phyloP scores from a whole-genome alignment of 2,888 invertebrate species.

The Scotopteryx bipunctaria region DNA sequence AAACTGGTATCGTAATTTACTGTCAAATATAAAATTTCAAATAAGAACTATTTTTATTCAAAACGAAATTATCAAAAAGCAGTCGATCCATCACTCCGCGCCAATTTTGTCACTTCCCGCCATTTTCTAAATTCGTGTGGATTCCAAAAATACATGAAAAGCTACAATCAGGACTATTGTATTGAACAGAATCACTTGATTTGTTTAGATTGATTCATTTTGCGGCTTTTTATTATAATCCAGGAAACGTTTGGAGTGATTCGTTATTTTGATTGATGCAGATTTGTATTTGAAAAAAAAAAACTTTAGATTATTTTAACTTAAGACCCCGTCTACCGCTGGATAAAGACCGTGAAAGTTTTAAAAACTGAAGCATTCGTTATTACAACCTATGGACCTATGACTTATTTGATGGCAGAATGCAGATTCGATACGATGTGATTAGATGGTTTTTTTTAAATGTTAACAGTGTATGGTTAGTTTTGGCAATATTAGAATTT shows the following conservation, averaged over 20 bases:
- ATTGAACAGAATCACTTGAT: conserved; percentile 52
- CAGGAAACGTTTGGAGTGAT: conserved; percentile 49
- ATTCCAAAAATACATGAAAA: conserved; percentile 56
- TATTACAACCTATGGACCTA: too few species aligned
- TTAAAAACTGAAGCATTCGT: too few species aligned
- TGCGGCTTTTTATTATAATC: conserved; percentile 45
- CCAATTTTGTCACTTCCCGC: conserved; percentile 62
- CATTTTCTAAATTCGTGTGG: conserved; percentile 59
- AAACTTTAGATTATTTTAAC: background rate
- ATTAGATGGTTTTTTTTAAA: too few species aligned
- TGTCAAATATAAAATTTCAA: too few species aligned
- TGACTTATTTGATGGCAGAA: too few species aligned
- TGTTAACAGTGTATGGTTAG: too few species aligned
- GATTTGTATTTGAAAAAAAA: conserved; percentile 3
- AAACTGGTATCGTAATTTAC: too few species aligned
- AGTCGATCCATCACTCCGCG: conserved; percentile 59
- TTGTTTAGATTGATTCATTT: conserved; percentile 75
- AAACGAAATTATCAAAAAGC: conserved; percentile 31
- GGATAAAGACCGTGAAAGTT: background rate
- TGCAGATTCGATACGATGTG: too few species aligned
- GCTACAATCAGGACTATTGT: conserved; percentile 71
- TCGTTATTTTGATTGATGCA: conserved; percentile 33
- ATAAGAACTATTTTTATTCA: background rate
- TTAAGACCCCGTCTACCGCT: background rate
- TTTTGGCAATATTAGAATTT: too few species aligned